phyloP scores from a whole-genome alignment of 2,113 vertebrate species.

The Stictonetta naevosa region DNA sequence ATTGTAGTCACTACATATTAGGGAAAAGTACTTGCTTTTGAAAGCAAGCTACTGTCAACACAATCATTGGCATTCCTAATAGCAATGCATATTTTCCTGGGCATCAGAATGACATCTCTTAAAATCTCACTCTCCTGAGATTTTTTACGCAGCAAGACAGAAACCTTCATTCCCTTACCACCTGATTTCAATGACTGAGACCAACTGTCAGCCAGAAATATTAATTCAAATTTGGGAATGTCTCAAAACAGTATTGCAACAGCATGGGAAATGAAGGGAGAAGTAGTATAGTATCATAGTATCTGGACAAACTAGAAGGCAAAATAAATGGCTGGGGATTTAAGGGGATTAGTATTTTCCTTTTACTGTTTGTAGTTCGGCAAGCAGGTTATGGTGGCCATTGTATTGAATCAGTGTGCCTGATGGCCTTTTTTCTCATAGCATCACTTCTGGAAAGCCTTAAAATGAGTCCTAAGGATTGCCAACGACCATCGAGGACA shows the following conservation, averaged over 20 bases:
- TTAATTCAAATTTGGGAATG: background rate
- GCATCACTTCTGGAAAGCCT: background rate
- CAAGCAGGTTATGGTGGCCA: background rate
- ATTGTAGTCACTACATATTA: background rate
- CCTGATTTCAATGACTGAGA: background rate
- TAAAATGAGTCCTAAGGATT: background rate
- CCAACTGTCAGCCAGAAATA: background rate
- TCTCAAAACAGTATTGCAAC: background rate
- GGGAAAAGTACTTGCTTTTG: background rate
- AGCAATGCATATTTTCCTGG: background rate
- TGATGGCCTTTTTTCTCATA: background rate
- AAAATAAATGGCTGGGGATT: background rate
- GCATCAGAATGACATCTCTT: background rate
- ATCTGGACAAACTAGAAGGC: background rate
- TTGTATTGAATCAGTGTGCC: background rate
- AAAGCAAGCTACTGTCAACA: background rate
- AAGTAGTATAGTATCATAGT: too few relatives aligned
- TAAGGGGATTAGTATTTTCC: background rate
- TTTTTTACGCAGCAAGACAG: background rate
- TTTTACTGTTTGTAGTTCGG: background rate
- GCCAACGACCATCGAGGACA: background rate
- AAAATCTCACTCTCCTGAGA: background rate
- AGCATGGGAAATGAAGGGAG: background rate
- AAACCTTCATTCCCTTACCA: background rate
- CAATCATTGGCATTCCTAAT: background rate